A percentile compares a stretch with the other conserved stretches of the same genome.
Conservation (phyloP, 2,113 vertebrate genomes). For the Clupea harengus region DNA sequence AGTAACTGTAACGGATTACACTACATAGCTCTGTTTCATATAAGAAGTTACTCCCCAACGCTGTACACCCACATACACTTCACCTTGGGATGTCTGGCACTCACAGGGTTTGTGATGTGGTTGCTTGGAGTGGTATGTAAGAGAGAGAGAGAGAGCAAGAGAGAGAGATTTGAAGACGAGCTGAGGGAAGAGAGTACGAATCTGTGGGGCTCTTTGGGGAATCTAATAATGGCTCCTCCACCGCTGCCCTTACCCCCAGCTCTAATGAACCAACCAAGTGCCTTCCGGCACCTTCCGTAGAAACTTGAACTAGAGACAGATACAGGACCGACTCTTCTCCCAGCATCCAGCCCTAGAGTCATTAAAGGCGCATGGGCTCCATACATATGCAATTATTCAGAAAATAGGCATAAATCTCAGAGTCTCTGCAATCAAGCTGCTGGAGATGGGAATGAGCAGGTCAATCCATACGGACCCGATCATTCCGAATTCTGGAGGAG, state of each 20-base stretch:
- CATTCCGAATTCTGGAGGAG: not conserved
- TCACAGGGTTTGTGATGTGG: not conserved
- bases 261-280: slow-evolving; percentile 46
- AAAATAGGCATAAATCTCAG: not conserved
- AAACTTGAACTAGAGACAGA: slow-evolving; percentile 12
- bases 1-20: too few species aligned
- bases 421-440: slow-evolving; percentile 1
- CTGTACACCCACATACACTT: slow-evolving; percentile 2
- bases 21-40: too few species aligned
- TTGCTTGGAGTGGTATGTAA: not conserved
- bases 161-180: not conserved
- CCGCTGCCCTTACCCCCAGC: slow-evolving; percentile 32
- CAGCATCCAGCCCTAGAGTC: not conserved
- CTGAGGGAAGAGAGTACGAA: not conserved
- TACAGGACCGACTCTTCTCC: not conserved
- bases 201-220: slow-evolving; percentile 42
- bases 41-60: too few species aligned
- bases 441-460: not conserved
- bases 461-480: not conserved
- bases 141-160: not conserved
- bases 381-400: slow-evolving; percentile 16
- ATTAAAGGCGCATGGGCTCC: not conserved
- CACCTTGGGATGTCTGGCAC: not conserved
- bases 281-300: slow-evolving; percentile 19
- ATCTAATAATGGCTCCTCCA: slow-evolving; percentile 48